Conservation (phyloP, 1,140 invertebrate genomes). For the Sminthurides bifidus region DNA sequence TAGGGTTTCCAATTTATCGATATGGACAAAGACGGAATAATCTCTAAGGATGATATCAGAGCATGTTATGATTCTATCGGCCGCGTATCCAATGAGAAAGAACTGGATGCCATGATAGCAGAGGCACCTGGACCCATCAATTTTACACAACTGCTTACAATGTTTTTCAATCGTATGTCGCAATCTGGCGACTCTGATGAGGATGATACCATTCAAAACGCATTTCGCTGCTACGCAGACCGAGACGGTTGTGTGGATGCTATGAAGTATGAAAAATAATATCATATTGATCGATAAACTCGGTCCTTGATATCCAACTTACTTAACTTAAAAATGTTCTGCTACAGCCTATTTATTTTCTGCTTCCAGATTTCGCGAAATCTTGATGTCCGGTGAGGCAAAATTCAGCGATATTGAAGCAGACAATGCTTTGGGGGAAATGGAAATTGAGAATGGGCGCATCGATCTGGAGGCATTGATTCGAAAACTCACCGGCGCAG, state of each 20-base stretch:
- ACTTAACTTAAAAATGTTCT: too few species aligned
- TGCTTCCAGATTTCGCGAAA: constrained; percentile 1
- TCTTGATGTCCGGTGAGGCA: not conserved
- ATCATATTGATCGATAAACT: not conserved
- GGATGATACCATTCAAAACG: constrained; percentile 32
- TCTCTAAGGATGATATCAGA: constrained; percentile 88
- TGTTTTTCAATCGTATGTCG: constrained; percentile 81
- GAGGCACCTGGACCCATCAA: constrained; percentile 87
- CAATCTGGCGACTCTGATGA: constrained; percentile 29
- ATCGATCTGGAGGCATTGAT: not conserved
- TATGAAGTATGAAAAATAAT: not conserved
- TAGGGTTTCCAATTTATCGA: constrained; percentile 98
- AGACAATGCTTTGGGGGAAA: not conserved
- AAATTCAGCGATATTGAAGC: constrained; percentile 1
- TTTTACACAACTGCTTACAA: constrained; percentile 83
- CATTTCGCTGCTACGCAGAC: not conserved
- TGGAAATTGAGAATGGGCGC: constrained; percentile 1
- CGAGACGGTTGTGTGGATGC: not conserved
- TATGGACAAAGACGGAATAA: constrained; percentile 94
- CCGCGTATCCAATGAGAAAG: constrained; percentile 75
- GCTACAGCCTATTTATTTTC: not conserved
- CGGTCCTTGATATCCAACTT: not conserved
- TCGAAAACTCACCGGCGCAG: not conserved
- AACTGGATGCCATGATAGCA: constrained; percentile 77
- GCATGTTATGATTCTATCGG: constrained; percentile 90